Conservation (phyloP, 2,888 invertebrate genomes). For the Volucella zonaria region DNA sequence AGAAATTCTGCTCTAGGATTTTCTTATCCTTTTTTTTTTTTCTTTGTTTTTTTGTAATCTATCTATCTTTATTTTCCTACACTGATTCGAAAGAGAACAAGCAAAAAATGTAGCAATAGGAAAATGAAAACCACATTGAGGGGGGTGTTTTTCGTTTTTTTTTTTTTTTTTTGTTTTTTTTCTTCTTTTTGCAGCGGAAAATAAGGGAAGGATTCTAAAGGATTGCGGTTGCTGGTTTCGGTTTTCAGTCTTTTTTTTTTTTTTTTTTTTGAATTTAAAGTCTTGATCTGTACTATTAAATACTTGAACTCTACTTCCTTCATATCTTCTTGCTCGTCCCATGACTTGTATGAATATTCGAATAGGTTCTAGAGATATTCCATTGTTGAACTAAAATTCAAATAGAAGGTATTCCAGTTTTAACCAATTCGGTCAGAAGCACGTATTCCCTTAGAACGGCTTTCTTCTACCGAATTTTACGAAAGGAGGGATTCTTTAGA, state of each 20-base stretch:
- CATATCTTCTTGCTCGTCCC: too few relatives aligned
- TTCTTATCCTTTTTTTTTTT: background rate
- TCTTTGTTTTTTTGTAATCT: background rate
- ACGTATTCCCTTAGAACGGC: too few relatives aligned
- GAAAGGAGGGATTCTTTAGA: too few relatives aligned
- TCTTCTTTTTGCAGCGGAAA: slow-evolving; percentile 7
- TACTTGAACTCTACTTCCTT: background rate
- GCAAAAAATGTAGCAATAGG: slow-evolving; percentile 1
- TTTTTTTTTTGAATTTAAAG: background rate
- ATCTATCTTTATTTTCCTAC: too few relatives aligned
- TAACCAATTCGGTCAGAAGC: too few relatives aligned
- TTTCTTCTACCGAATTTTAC: too few relatives aligned
- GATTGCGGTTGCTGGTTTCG: slow-evolving; percentile 17
- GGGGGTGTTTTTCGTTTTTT: background rate
- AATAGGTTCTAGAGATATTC: too few relatives aligned
- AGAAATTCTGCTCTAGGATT: background rate
- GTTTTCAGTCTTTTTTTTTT: background rate
- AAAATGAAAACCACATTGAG: slow-evolving; percentile 22
- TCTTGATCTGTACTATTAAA: background rate
- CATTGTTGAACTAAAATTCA: too few relatives aligned
- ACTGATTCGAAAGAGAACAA: background rate
- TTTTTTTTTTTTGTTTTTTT: slow-evolving; percentile 8
- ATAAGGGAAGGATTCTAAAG: slow-evolving; percentile 37
- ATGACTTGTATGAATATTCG: too few relatives aligned
- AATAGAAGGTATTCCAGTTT: too few relatives aligned